Percentiles rank a stretch among this genome's conserved stretches.
Evolutionary conservation across 2,113 vertebrate genomes (phyloP).

Genomic region (Sturnira hondurensis): DNA sequence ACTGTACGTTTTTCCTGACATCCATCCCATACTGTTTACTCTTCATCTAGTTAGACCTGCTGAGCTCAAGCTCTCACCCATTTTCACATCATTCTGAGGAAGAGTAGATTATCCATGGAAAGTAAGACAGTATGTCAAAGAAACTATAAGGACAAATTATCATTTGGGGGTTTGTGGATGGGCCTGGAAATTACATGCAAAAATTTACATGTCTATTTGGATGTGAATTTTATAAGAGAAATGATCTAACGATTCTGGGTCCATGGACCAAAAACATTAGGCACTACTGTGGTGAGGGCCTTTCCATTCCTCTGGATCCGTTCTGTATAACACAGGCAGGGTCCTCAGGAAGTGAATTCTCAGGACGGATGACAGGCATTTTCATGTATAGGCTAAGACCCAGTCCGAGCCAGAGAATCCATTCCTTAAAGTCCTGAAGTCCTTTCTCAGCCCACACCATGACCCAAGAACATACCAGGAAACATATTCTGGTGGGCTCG

Average conservation of each 20-base stretch:
- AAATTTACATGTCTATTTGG: not conserved
- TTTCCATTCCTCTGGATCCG: not conserved
- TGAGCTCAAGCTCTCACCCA: not conserved
- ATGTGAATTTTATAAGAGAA: not conserved
- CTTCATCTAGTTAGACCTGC: not conserved
- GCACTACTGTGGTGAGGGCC: not conserved
- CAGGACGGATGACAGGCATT: not conserved
- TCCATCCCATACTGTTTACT: not conserved
- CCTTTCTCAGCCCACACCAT: not conserved
- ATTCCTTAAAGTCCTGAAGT: not conserved
- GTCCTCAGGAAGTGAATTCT: not conserved
- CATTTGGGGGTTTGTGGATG: not conserved
- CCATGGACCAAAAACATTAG: not conserved
- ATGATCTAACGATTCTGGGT: not conserved
- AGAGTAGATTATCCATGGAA: not conserved
- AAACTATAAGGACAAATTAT: not conserved
- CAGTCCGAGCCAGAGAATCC: not conserved
- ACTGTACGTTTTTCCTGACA: not conserved
- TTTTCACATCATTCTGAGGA: not conserved
- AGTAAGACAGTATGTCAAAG: not conserved
- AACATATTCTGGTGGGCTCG: slow-evolving; percentile 96
- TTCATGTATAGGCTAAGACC: not conserved
- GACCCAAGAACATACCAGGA: slow-evolving; percentile 86
- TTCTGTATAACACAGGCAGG: not conserved
- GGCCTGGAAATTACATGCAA: not conserved